Evolutionary conservation across 1,140 invertebrate genomes (phyloP), one percentile per base, ranked within the genome.

Genomic region (Brachionus rubens): DNA sequence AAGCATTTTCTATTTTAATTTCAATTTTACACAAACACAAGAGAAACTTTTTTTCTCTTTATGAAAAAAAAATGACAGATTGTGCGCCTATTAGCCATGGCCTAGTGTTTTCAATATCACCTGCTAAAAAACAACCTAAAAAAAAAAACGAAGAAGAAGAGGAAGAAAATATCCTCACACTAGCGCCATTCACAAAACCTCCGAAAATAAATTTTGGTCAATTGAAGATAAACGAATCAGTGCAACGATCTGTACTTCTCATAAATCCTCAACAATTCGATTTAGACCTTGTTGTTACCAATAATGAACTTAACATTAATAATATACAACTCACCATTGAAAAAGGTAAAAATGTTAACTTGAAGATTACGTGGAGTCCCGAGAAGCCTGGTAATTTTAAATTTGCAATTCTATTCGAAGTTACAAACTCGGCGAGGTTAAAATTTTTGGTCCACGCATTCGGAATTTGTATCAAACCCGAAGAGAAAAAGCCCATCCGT

Each of bases 391-490:
- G 36, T 4, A 72, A 72, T 40, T 50, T 26, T 16, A 72, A 72
- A 54, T 72, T 40, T 28, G 30, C 47, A 16, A 72, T 72, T 50
- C 10, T 72, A 24, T 72, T 72, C 30, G 68, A 72, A 16, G 68
- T 72, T 1, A 50, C 46, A 30, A 72, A 72, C 50, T 40, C 46
- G 21, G 68, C 68, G 19, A 33, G 68, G 33, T 36, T 72, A 36
- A 72, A 72, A 72, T 72, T 72, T 30, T 72, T 72, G 28, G 68
- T 72, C 0, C 68, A 72, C 40, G 68, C 68, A 50, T 72, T 72
- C 6, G 68, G 68, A 36, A 21, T 50, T 14, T 72, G 68, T 19
- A 50, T 54, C 28, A 54, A 48, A 19, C 43, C 46, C 9, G 36
- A 40, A 19, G 46, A 48, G 19, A 72, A 50, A 54, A 72, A 72